phyloP scores from a whole-genome alignment of 2,797 vertebrate species.

The Coranthus polyacanthus region DNA sequence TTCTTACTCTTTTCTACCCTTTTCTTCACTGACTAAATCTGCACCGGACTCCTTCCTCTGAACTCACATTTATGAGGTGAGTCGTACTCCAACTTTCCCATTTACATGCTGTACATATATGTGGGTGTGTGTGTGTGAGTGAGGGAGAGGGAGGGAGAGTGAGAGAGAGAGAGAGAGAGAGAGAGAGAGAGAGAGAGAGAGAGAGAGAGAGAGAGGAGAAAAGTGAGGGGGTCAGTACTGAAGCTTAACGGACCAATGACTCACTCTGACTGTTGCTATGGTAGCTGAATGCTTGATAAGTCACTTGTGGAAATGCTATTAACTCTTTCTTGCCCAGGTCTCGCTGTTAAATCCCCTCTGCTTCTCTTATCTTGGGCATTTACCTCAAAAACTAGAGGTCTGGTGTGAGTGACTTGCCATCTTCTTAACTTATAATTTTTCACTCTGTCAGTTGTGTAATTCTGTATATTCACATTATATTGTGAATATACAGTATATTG shows the following conservation, averaged over 20 bases:
- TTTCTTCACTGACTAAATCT: background rate
- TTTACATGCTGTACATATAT: conserved; percentile 9
- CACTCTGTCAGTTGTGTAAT: conserved; percentile 1
- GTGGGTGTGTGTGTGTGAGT: too few relatives aligned
- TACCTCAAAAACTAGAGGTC: background rate
- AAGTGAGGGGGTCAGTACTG: conserved; percentile 29
- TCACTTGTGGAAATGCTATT: conserved; percentile 32
- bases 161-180: background rate
- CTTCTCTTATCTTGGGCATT: background rate
- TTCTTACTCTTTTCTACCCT: conserved; percentile 14
- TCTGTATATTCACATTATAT: background rate
- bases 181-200: background rate
- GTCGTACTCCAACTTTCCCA: conserved; percentile 10
- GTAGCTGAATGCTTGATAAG: conserved; percentile 56
- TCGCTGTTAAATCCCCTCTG: background rate
- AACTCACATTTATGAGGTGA: conserved; percentile 3
- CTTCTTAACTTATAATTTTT: background rate
- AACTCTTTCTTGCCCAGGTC: conserved; percentile 9
- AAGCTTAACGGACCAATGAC: conserved; percentile 46
- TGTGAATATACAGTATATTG: too few relatives aligned
- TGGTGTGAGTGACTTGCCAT: background rate
- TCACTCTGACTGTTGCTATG: conserved; percentile 55
- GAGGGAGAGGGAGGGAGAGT: too few relatives aligned
- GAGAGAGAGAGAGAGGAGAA: conserved; percentile 4
- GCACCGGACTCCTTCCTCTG: conserved; percentile 1